Base-by-base conservation (phyloP, 2,797 vertebrate genomes). In the Aldrovandia affinis region DNA sequence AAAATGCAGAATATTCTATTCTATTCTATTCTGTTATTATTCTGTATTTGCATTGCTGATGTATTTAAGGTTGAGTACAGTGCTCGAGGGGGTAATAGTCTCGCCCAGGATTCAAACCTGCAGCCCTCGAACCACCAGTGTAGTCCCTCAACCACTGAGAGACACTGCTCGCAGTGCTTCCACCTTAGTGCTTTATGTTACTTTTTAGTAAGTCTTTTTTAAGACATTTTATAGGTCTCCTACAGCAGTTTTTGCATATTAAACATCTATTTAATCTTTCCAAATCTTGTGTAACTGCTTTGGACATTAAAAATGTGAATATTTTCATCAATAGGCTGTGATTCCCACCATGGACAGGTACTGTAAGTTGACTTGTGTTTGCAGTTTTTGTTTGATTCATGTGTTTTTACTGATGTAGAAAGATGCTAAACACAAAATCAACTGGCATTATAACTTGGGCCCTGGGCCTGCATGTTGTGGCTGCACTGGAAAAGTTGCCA, bases 301-400 rank as follows among this genome's bases (percentile, higher is more conserved):
- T 47, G 47, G 28, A 25, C 47, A 28, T 59, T 59, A 75, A 73
- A 42, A 85, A 59, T 4, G n/a, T 94, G 68, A 85, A 78, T 30
- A 87, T 93, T 89, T 86, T 75, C 86, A 80, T 84, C 89, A 89
- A 89, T 93, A 99, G 98, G 93, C 91, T 55, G 97, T 97, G 63
- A 91, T 95, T 88, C 90, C 96, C 22, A 91, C 96, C 91, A 93
- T 97, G 84, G 95, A 96, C 89, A 98, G 97, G 98, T 99, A 97
- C 95, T 81, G 85, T 55, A 78, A 87, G 20, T 1, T 59, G 39
- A 54, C 22, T 57, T 65, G 50, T n/a, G 28, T 82, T 73, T 61
- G 83, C 25, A 70, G 47, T 55, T 73, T 73, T 20, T 80, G 75
- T 12, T 52, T 86, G 78, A 14, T 10, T 86, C 85, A 81, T 36